A percentile compares a stretch with the other conserved stretches of the same genome.
phyloP scores from a whole-genome alignment of 2,888 invertebrate species.

The Eupithecia centaureata region DNA sequence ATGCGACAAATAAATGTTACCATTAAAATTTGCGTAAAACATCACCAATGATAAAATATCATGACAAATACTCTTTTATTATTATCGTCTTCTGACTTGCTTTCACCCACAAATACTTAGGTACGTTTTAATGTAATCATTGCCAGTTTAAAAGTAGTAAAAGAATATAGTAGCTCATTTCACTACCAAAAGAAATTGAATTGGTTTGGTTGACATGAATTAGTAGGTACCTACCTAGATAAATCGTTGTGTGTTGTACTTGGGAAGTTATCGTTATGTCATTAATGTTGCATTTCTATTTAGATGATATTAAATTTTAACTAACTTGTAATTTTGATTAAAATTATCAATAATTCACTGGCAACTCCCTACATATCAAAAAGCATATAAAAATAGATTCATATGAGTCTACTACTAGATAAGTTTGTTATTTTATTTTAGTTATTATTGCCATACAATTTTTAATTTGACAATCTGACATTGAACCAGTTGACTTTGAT shows the following conservation, averaged over 20 bases:
- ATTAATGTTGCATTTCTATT: constrained; percentile 42
- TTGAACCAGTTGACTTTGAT: constrained; percentile 66
- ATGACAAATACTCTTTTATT: background rate
- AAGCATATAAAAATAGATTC: constrained; percentile 26
- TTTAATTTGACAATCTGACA: constrained; percentile 51
- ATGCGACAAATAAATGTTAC: background rate
- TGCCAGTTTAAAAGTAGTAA: constrained; percentile 24
- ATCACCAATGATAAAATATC: background rate
- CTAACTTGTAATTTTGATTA: background rate
- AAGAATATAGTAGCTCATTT: constrained; percentile 26
- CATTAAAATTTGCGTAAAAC: background rate
- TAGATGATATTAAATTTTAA: constrained; percentile 8
- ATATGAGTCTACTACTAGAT: constrained; percentile 37
- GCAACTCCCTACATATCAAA: constrained; percentile 38
- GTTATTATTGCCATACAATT: constrained; percentile 71
- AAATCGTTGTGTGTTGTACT: constrained; percentile 18
- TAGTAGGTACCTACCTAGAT: constrained; percentile 7
- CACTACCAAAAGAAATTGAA: constrained; percentile 40
- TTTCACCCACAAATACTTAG: background rate
- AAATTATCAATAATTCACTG: background rate
- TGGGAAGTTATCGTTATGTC: constrained; percentile 25
- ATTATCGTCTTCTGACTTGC: background rate
- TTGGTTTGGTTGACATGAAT: constrained; percentile 2
- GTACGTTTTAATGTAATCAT: background rate
- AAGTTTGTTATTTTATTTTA: constrained; percentile 45